Evolutionary conservation across 2,113 vertebrate genomes (phyloP).

Genomic region (Salvelinus alpinus): DNA sequence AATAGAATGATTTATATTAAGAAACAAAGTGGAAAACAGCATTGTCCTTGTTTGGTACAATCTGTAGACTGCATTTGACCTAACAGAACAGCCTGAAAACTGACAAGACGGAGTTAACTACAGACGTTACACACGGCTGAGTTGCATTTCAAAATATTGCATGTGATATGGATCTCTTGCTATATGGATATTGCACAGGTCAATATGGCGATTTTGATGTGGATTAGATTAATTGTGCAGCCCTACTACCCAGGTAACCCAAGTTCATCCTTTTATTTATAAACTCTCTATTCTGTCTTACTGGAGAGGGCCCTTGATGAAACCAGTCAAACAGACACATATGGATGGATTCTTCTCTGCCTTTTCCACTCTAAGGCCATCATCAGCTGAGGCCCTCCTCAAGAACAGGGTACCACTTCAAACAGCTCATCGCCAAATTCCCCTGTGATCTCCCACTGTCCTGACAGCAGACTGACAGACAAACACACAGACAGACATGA

Average conservation of each 20-base stretch:
- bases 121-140: no score
- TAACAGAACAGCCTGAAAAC: no score
- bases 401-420: conserved; percentile 35
- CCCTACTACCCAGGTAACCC: background rate
- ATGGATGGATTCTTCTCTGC: background rate
- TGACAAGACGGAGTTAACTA: no score
- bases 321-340: background rate
- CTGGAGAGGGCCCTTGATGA: background rate
- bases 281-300: background rate
- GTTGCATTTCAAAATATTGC: no score
- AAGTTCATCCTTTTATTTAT: background rate
- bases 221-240: no score
- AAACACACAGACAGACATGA: conserved; percentile 24
- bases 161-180: no score
- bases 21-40: no score
- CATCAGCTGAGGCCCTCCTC: conserved; percentile 10
- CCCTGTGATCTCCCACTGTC: conserved; percentile 46
- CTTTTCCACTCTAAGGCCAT: background rate
- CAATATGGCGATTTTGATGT: no score
- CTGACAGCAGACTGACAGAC: conserved; percentile 30
- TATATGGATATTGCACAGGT: no score
- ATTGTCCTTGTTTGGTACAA: no score
- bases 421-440: conserved; percentile 34
- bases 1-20: no score
- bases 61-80: no score